Base-by-base conservation (phyloP, 2,888 invertebrate species). In the Brachycybe producta region DNA sequence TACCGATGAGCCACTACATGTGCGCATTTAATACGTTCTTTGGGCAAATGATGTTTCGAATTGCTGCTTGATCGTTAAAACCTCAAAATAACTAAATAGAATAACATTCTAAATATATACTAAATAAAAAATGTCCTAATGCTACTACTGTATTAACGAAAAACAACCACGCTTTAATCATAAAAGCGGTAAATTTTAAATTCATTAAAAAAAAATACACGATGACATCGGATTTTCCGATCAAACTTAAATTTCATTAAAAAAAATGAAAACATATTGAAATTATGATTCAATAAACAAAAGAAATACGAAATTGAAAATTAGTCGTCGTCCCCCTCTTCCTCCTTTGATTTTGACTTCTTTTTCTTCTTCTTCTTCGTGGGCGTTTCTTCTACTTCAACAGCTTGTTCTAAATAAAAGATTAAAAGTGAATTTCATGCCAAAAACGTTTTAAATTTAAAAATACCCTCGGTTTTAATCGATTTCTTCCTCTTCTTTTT, bases 401-500 rank as follows among this genome's bases (percentile, higher is more conserved):
- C 30, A 13, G 13, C 30, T 30, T 30, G 8, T 30, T 30, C 30
- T 30, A n/a, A n/a, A n/a, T n/a, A n/a, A n/a, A n/a, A n/a, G n/a
- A n/a, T n/a, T n/a, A n/a, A n/a, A n/a, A n/a, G n/a, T n/a, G n/a
- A n/a, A 30, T 30, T 30, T 30, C 32, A 30, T n/a, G 32, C 32
- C 8, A 30, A 13, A 11, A 30, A 30, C 32, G 8, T 30, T 30
- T 30, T 8, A 30, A 30, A 11, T 30, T 30, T 11, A 8, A 11
- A 11, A 30, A 8, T n/a, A 30, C 8, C 32, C 13, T 30, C 32
- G 8, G 8, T 30, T n/a, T 30, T 30, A 30, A 30, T 30, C 32
- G n/a, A 17, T 28, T 24, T 36, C 38, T 47, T 47, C 27, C 35
- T 45, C 35, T 38, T 47, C 47, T 47, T 47, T 19, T 47, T 47